These are phyloP conservation scores for Drosophila putrida DNA, from an alignment of 2,888 invertebrate species.

Conservation along the genomic window DNA sequence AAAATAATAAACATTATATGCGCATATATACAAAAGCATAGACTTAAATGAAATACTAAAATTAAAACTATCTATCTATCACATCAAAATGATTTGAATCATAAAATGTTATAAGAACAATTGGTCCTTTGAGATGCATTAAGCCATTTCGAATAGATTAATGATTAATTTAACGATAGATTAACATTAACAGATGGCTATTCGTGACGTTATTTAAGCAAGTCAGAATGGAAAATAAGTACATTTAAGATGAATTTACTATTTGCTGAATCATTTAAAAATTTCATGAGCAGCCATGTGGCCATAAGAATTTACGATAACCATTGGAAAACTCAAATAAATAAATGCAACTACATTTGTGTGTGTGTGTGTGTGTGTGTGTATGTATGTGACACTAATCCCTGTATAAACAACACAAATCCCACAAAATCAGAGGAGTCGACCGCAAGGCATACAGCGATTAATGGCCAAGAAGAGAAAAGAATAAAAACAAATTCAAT, in stretches of 20 bases:
- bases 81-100: too few species aligned
- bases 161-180: background rate
- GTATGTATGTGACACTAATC: slow-evolving; percentile 44
- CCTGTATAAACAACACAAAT: slow-evolving; percentile 35
- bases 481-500: slow-evolving; percentile 26
- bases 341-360: slow-evolving; percentile 13
- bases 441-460: slow-evolving; percentile 35
- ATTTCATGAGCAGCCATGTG: slow-evolving; percentile 2
- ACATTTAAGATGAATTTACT: background rate
- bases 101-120: background rate
- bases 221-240: background rate
- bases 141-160: background rate
- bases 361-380: slow-evolving; percentile 5
- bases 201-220: slow-evolving; percentile 3
- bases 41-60: too few species aligned
- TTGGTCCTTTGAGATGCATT: background rate
- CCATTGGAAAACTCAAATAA: slow-evolving; percentile 19
- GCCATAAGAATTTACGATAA: slow-evolving; percentile 12
- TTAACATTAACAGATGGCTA: slow-evolving; percentile 7
- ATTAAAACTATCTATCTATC: too few species aligned
- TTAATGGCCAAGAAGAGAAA: slow-evolving; percentile 29
- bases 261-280: background rate
- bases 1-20: too few species aligned
- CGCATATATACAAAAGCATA: too few species aligned
- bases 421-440: background rate